phyloP scores from a whole-genome alignment of 2,888 invertebrate genomes.

The Nipponacmea schrenckii region DNA sequence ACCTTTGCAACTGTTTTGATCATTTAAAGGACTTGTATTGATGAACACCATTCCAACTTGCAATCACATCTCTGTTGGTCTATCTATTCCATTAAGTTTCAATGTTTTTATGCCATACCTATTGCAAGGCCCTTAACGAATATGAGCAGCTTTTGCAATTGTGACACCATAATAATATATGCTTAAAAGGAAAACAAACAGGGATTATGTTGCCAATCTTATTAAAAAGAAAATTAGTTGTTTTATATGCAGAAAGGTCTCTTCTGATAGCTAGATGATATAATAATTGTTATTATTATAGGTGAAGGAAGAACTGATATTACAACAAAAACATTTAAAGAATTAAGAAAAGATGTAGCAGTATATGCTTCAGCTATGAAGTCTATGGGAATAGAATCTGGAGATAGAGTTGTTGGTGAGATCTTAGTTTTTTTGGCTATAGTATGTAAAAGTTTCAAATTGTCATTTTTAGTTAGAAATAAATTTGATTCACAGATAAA shows the following conservation, averaged over 20 bases:
- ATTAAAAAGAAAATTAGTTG: not conserved
- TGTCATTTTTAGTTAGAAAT: too few species aligned
- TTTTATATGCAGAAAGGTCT: not conserved
- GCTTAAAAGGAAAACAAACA: too few species aligned
- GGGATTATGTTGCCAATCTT: not conserved
- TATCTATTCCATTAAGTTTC: too few species aligned
- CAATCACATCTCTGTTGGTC: too few species aligned
- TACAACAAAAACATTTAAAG: constrained; percentile 61
- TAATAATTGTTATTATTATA: constrained; percentile 24
- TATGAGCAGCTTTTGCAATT: too few species aligned
- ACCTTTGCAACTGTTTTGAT: not conserved
- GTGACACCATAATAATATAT: too few species aligned
- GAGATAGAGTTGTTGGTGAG: constrained; percentile 70
- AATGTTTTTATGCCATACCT: not conserved
- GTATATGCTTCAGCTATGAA: constrained; percentile 67
- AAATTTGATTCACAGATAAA: too few species aligned
- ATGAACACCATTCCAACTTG: too few species aligned
- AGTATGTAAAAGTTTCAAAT: too few species aligned
- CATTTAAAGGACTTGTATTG: not conserved
- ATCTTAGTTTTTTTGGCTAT: not conserved
- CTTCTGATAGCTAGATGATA: not conserved
- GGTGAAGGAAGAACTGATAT: constrained; percentile 60
- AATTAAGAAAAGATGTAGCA: constrained; percentile 65
- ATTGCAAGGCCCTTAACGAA: too few species aligned
- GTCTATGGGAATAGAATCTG: constrained; percentile 64